Conservation (phyloP, 2,797 vertebrate species). For the Pogonophryne albipinna region DNA sequence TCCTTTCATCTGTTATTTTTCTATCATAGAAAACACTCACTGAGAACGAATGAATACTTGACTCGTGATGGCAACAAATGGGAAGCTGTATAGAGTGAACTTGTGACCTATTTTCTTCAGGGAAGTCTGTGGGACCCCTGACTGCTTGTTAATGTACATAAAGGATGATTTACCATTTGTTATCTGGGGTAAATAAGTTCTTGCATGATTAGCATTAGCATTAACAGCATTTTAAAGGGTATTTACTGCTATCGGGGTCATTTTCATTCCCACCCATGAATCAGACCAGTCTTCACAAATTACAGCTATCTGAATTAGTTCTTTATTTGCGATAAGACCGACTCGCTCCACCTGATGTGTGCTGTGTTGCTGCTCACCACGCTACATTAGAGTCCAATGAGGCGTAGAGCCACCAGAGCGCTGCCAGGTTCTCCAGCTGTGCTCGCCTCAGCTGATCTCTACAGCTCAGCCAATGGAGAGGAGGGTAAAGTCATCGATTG, state of each 20-base stretch:
- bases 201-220: neutral
- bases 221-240: neutral
- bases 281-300: neutral
- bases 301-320: conserved; percentile 25
- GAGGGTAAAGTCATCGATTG: conserved; percentile 5
- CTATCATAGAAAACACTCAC: conserved; percentile 12
- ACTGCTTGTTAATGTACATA: conserved; percentile 1
- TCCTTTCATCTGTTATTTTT: conserved; percentile 16
- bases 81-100: conserved; percentile 10
- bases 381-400: conserved; percentile 47
- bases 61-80: conserved; percentile 30
- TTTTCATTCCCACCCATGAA: neutral
- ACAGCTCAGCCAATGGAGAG: conserved; percentile 12
- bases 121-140: neutral
- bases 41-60: conserved; percentile 13
- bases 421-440: conserved; percentile 25
- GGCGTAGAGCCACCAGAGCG: conserved; percentile 38
- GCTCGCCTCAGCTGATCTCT: conserved; percentile 33
- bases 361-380: conserved; percentile 14
- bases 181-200: neutral
- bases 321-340: conserved; percentile 3
- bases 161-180: conserved; percentile 9
- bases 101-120: conserved; percentile 25
- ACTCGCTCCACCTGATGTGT: conserved; percentile 13
- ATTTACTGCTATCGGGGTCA: neutral